phyloP scores from a whole-genome alignment of 2,888 invertebrate genomes.

The Apamea anceps region DNA sequence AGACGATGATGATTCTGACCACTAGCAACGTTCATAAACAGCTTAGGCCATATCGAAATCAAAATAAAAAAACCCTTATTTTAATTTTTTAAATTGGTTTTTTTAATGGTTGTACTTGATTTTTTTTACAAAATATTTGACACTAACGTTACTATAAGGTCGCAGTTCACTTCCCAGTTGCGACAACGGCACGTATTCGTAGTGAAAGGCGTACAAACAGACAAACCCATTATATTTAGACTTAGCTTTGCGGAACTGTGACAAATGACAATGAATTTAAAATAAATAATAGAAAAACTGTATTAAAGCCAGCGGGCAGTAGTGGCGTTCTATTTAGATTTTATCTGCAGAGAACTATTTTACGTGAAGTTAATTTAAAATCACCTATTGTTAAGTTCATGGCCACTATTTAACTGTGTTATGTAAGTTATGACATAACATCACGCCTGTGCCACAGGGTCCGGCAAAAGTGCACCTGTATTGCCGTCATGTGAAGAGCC shows the following conservation, averaged over 20 bases:
- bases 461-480: background rate
- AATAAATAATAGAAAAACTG: slow-evolving; percentile 30
- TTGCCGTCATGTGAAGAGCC: no score
- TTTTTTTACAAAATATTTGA: background rate
- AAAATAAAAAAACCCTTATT: background rate
- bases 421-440: no score
- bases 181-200: slow-evolving; percentile 25
- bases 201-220: slow-evolving; percentile 37
- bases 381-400: slow-evolving; percentile 13
- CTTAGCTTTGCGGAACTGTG: slow-evolving; percentile 2
- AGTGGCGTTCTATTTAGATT: slow-evolving; percentile 7
- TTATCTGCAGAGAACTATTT: slow-evolving; percentile 14
- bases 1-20: background rate
- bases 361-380: slow-evolving; percentile 12
- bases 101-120: background rate
- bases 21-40: background rate
- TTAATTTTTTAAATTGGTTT: background rate
- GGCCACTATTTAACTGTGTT: background rate
- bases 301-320: background rate
- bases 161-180: slow-evolving; percentile 33
- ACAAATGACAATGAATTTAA: slow-evolving; percentile 11
- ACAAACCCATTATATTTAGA: slow-evolving; percentile 25
- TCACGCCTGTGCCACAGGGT: background rate
- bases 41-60: no score
- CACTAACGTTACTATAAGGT: slow-evolving; percentile 15